A percentile compares a stretch with the other conserved stretches of the same genome.
These are phyloP conservation scores for Petrophora chlorosata DNA, from an alignment of 2,888 invertebrate genomes.

Conservation along the genomic window DNA sequence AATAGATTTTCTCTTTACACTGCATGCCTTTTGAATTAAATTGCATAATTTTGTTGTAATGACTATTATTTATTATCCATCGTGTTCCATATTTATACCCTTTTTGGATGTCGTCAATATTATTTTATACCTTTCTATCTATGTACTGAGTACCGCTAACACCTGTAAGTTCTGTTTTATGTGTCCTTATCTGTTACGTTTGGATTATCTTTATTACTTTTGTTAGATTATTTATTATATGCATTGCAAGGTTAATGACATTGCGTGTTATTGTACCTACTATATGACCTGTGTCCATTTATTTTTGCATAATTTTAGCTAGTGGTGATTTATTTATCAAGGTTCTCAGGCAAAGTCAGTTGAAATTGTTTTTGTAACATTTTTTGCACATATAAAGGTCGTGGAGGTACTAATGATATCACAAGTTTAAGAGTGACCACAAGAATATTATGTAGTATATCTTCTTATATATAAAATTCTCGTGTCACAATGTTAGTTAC, in stretches of 20 bases:
- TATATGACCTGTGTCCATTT: conserved; percentile 5
- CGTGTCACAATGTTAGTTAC: no score
- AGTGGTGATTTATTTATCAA: conserved; percentile 11
- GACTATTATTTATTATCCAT: background rate
- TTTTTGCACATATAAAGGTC: conserved; percentile 1
- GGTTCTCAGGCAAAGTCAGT: no score
- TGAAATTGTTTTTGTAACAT: conserved; percentile 1
- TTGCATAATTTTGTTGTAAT: no score
- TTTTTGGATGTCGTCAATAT: no score
- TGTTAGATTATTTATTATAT: background rate
- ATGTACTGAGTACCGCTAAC: no score
- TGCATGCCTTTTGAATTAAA: no score
- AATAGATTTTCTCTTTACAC: background rate
- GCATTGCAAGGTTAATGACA: background rate
- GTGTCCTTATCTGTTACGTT: background rate
- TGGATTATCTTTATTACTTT: background rate
- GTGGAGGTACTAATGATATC: background rate
- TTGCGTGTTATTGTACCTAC: background rate
- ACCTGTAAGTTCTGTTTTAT: no score
- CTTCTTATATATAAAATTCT: no score
- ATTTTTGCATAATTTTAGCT: conserved; percentile 3
- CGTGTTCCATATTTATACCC: no score
- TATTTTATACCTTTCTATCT: no score
- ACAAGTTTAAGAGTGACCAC: no score
- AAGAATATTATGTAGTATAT: no score